phyloP scores from a whole-genome alignment of 2,797 vertebrate species.

The Amphiprion clarkii region DNA sequence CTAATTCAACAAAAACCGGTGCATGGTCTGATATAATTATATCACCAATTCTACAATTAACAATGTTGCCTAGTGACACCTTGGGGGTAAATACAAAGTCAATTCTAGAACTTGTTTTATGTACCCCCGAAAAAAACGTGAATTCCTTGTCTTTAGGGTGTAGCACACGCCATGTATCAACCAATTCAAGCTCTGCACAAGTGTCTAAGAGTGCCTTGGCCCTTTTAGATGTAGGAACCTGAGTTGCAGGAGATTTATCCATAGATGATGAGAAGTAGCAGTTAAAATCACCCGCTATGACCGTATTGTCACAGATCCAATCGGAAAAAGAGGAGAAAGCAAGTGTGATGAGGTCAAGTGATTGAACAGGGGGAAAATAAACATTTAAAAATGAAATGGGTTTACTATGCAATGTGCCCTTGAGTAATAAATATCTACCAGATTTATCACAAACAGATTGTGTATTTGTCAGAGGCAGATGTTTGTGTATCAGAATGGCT shows the following conservation, averaged over 20 bases:
- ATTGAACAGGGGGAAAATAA: neutral
- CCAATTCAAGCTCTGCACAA: neutral
- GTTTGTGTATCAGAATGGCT: neutral
- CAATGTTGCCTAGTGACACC: too few species aligned
- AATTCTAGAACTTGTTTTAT: too few species aligned
- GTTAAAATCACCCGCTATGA: neutral
- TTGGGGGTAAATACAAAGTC: too few species aligned
- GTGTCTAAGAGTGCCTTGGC: neutral
- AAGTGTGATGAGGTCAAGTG: neutral
- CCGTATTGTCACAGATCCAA: neutral
- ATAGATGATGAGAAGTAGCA: neutral
- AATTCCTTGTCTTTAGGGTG: neutral
- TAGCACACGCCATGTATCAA: neutral
- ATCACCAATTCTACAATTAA: too few species aligned
- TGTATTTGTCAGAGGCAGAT: neutral
- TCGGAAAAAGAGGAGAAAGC: neutral
- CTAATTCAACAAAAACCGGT: too few species aligned
- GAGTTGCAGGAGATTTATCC: neutral
- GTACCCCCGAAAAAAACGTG: neutral
- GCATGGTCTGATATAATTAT: too few species aligned
- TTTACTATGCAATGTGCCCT: neutral
- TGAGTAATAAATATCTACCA: neutral
- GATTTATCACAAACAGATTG: neutral
- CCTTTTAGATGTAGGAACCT: neutral
- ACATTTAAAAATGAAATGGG: neutral